Evolutionary conservation across 2,888 invertebrate species (phyloP).

Genomic region (Megaustenia siamemsis): DNA sequence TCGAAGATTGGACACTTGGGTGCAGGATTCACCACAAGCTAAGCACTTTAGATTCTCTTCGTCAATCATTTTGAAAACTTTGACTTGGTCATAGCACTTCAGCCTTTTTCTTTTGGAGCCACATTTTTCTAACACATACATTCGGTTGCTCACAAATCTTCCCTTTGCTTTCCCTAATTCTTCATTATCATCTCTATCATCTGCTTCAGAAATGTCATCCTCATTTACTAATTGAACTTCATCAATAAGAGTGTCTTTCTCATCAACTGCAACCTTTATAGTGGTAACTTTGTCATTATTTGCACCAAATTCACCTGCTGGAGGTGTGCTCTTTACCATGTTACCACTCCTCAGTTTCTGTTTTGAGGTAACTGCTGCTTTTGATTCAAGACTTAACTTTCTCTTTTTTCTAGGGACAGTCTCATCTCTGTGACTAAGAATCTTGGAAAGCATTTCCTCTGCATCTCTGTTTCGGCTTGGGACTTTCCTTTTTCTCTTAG

Average conservation of each 20-base stretch:
- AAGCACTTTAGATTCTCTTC: slow-evolving; percentile 62
- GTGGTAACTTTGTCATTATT: neutral
- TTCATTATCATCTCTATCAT: slow-evolving; percentile 31
- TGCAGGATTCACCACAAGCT: slow-evolving; percentile 80
- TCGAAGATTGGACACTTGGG: slow-evolving; percentile 85
- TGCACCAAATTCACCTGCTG: neutral
- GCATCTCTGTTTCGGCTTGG: slow-evolving; percentile 45
- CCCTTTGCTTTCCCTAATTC: slow-evolving; percentile 42
- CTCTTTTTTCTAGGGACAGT: slow-evolving; percentile 10
- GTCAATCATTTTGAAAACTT: slow-evolving; percentile 24
- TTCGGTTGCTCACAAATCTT: slow-evolving; percentile 26
- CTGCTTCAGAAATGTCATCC: neutral
- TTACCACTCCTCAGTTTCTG: neutral
- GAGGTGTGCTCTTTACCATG: neutral
- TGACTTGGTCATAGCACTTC: slow-evolving; percentile 31
- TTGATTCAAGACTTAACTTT: neutral
- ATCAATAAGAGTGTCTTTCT: neutral
- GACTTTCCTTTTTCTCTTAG: slow-evolving; percentile 42
- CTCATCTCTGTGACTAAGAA: slow-evolving; percentile 30
- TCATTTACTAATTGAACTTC: neutral
- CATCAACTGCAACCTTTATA: neutral
- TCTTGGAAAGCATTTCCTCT: slow-evolving; percentile 48
- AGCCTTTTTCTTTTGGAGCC: slow-evolving; percentile 15
- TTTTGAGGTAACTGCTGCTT: neutral
- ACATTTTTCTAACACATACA: slow-evolving; percentile 37